Percentiles rank a stretch among this genome's conserved stretches.
phyloP scores from a whole-genome alignment of 2,888 invertebrate species.

The Agrochola lota region DNA sequence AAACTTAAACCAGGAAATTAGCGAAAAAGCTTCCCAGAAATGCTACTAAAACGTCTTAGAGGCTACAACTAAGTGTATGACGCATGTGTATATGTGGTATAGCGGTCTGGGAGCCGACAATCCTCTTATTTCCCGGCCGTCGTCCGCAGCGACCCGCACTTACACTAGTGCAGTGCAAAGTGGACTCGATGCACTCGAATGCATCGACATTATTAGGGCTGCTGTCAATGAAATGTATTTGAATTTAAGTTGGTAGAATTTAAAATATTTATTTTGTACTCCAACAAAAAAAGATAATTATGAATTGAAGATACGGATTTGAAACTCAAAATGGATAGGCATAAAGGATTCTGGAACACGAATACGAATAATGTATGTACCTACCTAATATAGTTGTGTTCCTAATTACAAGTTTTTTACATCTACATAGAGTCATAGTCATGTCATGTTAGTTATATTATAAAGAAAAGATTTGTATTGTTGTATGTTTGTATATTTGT shows the following conservation, averaged over 20 bases:
- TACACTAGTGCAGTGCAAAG: constrained; percentile 68
- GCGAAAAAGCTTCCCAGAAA: constrained; percentile 15
- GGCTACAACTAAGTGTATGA: constrained; percentile 16
- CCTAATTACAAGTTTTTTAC: neutral
- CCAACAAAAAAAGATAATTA: neutral
- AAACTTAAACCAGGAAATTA: constrained; percentile 13
- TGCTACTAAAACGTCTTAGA: constrained; percentile 7
- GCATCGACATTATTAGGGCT: constrained; percentile 69
- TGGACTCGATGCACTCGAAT: constrained; percentile 74
- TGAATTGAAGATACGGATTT: neutral
- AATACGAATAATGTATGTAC: neutral
- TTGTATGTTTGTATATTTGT: too few relatives aligned
- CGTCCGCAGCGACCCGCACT: constrained; percentile 72
- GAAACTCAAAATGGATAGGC: neutral
- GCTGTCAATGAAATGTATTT: constrained; percentile 34
- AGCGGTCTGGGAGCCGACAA: constrained; percentile 61
- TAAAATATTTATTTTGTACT: neutral
- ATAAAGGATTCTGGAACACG: neutral
- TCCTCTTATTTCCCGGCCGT: constrained; percentile 73
- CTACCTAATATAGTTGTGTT: neutral
- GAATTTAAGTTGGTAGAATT: neutral
- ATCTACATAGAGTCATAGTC: too few relatives aligned
- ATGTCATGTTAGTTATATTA: too few relatives aligned
- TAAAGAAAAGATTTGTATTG: too few relatives aligned
- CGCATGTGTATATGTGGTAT: constrained; percentile 40